Conservation (phyloP, 2,113 vertebrate genomes). For the Lampris incognitus region DNA sequence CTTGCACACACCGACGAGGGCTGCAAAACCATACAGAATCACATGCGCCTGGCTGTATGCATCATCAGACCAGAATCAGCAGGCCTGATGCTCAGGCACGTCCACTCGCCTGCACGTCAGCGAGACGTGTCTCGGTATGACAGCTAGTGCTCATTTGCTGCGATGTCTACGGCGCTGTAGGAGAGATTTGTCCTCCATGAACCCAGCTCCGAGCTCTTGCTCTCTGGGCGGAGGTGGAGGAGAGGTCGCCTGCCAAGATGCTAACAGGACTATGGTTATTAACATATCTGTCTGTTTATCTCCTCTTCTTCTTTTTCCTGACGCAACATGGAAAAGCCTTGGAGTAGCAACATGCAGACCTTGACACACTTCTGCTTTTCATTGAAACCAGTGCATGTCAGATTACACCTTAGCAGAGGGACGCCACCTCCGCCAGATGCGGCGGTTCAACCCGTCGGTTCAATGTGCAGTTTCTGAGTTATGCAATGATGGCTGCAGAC, state of each 20-base stretch:
- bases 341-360: neutral
- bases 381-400: neutral
- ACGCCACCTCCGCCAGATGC: too few relatives aligned
- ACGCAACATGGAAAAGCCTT: constrained; percentile 1
- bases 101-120: constrained; percentile 58
- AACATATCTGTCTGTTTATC: neutral
- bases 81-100: constrained; percentile 58
- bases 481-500: too few relatives aligned
- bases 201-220: constrained; percentile 37
- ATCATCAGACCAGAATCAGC: constrained; percentile 21
- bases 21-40: neutral
- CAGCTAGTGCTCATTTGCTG: constrained; percentile 65
- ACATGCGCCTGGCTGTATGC: constrained; percentile 1
- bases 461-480: too few relatives aligned
- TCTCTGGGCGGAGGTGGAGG: constrained; percentile 32
- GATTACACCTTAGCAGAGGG: too few relatives aligned
- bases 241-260: constrained; percentile 24
- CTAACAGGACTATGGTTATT: constrained; percentile 7
- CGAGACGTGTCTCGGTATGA: constrained; percentile 62
- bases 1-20: constrained; percentile 18
- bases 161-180: constrained; percentile 46
- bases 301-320: neutral
- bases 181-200: constrained; percentile 72
- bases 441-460: too few relatives aligned
- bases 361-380: constrained; percentile 14